Conservation (phyloP, 2,888 invertebrate species). For the Altica lythri region DNA sequence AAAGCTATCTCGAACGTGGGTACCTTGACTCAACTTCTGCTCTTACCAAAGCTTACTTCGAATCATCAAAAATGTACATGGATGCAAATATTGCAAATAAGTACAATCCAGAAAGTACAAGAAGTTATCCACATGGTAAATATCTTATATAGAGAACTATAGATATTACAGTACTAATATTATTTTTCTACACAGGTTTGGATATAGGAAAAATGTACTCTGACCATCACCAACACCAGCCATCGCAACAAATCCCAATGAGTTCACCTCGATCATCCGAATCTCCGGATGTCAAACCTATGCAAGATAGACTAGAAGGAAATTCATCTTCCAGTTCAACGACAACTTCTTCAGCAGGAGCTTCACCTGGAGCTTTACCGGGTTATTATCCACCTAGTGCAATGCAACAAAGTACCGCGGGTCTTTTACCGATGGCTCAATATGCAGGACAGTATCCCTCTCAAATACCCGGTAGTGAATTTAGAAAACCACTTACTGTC, state of each 20-base stretch:
- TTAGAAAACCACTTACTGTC: slow-evolving; percentile 75
- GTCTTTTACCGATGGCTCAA: slow-evolving; percentile 69
- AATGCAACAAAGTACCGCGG: slow-evolving; percentile 57
- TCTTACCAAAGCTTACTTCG: slow-evolving; percentile 73
- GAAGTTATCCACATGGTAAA: slow-evolving; percentile 51
- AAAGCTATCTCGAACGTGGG: slow-evolving; percentile 65
- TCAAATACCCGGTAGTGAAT: slow-evolving; percentile 68
- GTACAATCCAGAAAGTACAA: slow-evolving; percentile 53
- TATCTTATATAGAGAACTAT: no score
- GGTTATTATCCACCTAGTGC: slow-evolving; percentile 64
- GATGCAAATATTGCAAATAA: slow-evolving; percentile 62
- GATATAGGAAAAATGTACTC: slow-evolving; percentile 72
- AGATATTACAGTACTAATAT: no score
- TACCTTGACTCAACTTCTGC: slow-evolving; percentile 71
- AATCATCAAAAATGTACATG: slow-evolving; percentile 74
- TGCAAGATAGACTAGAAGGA: slow-evolving; percentile 58
- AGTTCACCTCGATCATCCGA: slow-evolving; percentile 59
- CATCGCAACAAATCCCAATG: slow-evolving; percentile 34
- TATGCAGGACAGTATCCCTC: slow-evolving; percentile 63
- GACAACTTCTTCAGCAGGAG: slow-evolving; percentile 68
- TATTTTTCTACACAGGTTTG: slow-evolving; percentile 47
- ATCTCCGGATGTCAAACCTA: slow-evolving; percentile 55
- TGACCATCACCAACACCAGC: slow-evolving; percentile 36
- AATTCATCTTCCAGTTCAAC: slow-evolving; percentile 62
- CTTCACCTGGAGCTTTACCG: slow-evolving; percentile 62